Evolutionary conservation across 1,140 invertebrate species (phyloP).

Genomic region (Danaus melanippus): DNA sequence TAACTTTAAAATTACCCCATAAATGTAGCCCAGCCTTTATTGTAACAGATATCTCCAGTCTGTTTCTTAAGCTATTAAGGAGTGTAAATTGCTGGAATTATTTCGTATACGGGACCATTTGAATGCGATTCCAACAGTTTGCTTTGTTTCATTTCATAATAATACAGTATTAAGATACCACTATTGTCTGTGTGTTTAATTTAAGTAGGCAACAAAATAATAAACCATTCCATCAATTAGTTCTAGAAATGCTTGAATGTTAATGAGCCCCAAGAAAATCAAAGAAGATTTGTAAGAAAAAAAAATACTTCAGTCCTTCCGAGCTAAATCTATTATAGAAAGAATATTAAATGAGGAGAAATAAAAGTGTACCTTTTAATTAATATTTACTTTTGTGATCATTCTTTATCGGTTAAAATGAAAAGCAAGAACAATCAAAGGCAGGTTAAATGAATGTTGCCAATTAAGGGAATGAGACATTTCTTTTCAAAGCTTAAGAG

Average conservation of each 20-base stretch:
- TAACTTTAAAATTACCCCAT: slow-evolving; percentile 18
- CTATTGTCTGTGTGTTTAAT: too few relatives aligned
- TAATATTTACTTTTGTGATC: neutral
- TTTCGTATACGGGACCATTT: too few relatives aligned
- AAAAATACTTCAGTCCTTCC: too few relatives aligned
- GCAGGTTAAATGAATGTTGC: slow-evolving; percentile 8
- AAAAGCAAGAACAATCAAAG: slow-evolving; percentile 9
- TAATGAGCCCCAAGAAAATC: too few relatives aligned
- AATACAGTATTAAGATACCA: neutral
- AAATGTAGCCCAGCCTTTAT: slow-evolving; percentile 15
- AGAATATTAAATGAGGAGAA: too few relatives aligned
- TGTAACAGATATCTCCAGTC: slow-evolving; percentile 11
- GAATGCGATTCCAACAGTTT: too few relatives aligned
- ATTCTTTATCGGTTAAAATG: slow-evolving; percentile 9
- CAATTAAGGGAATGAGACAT: slow-evolving; percentile 7
- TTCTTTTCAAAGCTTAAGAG: slow-evolving; percentile 3
- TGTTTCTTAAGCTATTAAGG: slow-evolving; percentile 16
- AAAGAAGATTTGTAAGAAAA: too few relatives aligned
- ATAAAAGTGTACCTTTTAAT: too few relatives aligned
- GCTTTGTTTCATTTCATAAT: neutral
- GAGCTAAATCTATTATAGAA: too few relatives aligned
- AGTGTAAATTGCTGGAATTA: slow-evolving; percentile 12
- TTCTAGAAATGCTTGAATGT: too few relatives aligned
- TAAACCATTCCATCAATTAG: too few relatives aligned
- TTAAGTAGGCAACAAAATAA: too few relatives aligned